Evolutionary conservation across 2,113 vertebrate species (phyloP).

Genomic region (Protomyctophum bolini): DNA sequence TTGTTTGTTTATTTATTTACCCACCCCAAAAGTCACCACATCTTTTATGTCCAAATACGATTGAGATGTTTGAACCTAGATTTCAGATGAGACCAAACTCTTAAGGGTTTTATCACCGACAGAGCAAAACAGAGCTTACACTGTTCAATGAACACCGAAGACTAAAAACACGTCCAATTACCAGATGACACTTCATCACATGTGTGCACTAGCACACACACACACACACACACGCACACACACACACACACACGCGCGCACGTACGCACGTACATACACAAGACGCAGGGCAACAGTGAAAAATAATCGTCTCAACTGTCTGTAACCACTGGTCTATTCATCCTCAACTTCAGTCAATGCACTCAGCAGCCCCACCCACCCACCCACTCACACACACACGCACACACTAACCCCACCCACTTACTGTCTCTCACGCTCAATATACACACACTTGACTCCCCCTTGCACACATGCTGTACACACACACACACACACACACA

Average conservation of each 20-base stretch:
- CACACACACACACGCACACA: neutral
- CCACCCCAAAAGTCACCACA: too few species aligned
- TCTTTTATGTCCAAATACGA: too few species aligned
- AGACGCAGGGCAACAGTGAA: conserved; percentile 59
- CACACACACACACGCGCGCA: conserved; percentile 26
- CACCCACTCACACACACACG: conserved; percentile 30
- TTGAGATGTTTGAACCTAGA: too few species aligned
- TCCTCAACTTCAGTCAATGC: conserved; percentile 59
- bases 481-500: neutral
- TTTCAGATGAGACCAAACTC: too few species aligned
- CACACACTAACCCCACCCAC: conserved; percentile 1
- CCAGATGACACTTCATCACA: too few species aligned
- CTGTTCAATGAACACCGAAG: too few species aligned
- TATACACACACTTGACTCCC: neutral
- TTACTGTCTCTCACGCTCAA: neutral
- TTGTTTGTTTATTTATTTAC: too few species aligned
- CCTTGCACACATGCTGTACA: neutral
- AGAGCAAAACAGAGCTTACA: too few species aligned
- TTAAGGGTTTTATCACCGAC: too few species aligned
- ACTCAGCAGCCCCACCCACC: conserved; percentile 64
- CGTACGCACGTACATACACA: conserved; percentile 14
- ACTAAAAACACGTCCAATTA: too few species aligned
- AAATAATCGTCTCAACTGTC: conserved; percentile 75
- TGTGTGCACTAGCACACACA: neutral
- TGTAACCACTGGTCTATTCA: conserved; percentile 72